A percentile compares a stretch with the other conserved stretches of the same genome.
These are phyloP conservation scores for Indri indri DNA, from an alignment of 2,113 vertebrate genomes.

Conservation along the genomic window DNA sequence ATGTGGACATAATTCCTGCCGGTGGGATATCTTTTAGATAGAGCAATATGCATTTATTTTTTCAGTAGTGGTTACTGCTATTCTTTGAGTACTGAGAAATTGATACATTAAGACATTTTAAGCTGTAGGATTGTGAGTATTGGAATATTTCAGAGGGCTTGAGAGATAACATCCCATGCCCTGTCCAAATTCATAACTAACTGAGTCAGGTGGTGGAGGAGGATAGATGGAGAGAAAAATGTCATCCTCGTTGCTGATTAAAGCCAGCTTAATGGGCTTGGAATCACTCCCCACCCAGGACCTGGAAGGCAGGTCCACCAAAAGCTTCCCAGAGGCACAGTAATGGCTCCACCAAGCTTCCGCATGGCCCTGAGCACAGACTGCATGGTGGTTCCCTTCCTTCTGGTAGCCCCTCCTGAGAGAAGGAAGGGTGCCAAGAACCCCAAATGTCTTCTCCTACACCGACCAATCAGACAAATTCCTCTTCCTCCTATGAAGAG, in stretches of 20 bases:
- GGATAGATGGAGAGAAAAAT: not conserved
- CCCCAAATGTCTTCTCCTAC: not conserved
- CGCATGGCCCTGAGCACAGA: not conserved
- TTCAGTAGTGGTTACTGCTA: not conserved
- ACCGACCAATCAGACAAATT: not conserved
- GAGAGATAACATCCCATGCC: not conserved
- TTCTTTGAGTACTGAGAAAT: not conserved
- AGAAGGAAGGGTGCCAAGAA: not conserved
- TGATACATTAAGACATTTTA: not conserved
- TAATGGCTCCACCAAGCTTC: not conserved
- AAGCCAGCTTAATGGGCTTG: not conserved
- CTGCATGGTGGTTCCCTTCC: not conserved
- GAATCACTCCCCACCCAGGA: not conserved
- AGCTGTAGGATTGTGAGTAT: not conserved
- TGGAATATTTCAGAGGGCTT: not conserved
- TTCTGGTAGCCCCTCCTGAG: not conserved
- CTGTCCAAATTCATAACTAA: not conserved
- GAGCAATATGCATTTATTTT: not conserved
- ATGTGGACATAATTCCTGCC: not conserved
- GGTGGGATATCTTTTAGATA: not conserved
- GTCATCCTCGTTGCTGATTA: not conserved
- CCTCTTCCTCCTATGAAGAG: not conserved
- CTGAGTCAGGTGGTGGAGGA: not conserved
- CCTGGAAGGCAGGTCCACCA: not conserved
- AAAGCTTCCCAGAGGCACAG: not conserved